Evolutionary conservation across 2,113 vertebrate species (phyloP), one percentile per base, ranked within the genome.

Genomic region (Spheniscus mendiculus): DNA sequence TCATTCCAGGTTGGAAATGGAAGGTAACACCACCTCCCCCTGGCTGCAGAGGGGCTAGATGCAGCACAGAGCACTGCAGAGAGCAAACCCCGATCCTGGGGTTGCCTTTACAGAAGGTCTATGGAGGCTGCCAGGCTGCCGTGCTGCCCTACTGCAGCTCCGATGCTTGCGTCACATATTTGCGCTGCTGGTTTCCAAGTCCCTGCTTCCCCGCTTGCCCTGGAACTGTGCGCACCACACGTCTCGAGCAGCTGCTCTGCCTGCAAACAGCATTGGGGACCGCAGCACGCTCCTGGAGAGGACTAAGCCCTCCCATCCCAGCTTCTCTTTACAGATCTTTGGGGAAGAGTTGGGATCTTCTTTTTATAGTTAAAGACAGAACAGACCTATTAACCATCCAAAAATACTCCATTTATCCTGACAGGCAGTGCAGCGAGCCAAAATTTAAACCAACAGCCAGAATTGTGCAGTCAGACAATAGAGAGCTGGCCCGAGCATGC

Each of bases 381-480:
- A 66, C 0, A 7, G 80, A 81, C 56, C 65, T 97, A 94, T 89
- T 85, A 90, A 89, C 26, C 84, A 23, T 47, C 86, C 96, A 90
- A 69, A 93, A 95, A 90, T 53, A 67, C 63, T 82, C 55, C 52
- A 56, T 78, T 74, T 94, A 89, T 87, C 72, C 82, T 88, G 79
- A 65, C 91, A 90, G 79, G 45, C 89, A 82, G n/a, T 36, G 27
- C 74, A 93, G 44, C 0, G 1, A 95, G 89, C 76, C 72, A 93
- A 77, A 47, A 63, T 83, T 83, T 11, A 62, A 81, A 62, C 81
- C 83, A 83, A 19, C 23, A 88, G 88, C 90, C 96, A 97, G 83
- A 86, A 87, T 29, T 20, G 7, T 91, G 95, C 90, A 93, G 73
- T 36, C 73, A 96, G 83, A 97, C 93, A 95, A 83, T 6, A 62